Evolutionary conservation across 2,797 vertebrate species (phyloP).

Genomic region (Menidia menidia): DNA sequence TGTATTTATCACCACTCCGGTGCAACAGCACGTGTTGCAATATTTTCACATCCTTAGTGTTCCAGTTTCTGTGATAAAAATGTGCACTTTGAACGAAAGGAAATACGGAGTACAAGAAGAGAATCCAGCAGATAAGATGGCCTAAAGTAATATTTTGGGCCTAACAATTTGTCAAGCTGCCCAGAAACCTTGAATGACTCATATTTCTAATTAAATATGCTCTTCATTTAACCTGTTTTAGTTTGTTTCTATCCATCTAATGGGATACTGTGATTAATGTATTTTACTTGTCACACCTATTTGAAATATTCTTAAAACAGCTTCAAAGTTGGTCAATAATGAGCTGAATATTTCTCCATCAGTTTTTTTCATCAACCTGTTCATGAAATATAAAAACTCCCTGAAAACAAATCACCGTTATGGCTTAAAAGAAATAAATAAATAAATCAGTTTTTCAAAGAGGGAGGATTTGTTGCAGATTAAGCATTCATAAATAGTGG

Average conservation of each 20-base stretch:
- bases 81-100: too few relatives aligned
- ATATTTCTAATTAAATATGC: background rate
- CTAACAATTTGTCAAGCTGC: background rate
- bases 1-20: too few relatives aligned
- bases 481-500: too few relatives aligned
- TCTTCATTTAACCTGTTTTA: background rate
- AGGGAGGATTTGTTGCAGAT: background rate
- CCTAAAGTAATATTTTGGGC: too few relatives aligned
- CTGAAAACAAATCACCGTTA: background rate
- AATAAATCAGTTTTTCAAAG: background rate
- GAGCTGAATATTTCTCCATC: background rate
- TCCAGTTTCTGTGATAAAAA: too few relatives aligned
- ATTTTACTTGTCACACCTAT: slow-evolving; percentile 5
- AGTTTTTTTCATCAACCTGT: too few relatives aligned
- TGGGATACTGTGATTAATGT: background rate
- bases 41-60: too few relatives aligned
- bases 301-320: slow-evolving; percentile 18
- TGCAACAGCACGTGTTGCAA: slow-evolving; percentile 44
- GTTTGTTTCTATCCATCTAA: background rate
- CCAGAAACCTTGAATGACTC: background rate
- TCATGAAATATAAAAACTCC: background rate
- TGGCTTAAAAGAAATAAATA: too few relatives aligned
- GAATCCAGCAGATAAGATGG: too few relatives aligned
- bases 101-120: too few relatives aligned
- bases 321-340: background rate